phyloP scores from a whole-genome alignment of 37 sponge, comb jelly and placozoan species.

The Agelas oroides region DNA sequence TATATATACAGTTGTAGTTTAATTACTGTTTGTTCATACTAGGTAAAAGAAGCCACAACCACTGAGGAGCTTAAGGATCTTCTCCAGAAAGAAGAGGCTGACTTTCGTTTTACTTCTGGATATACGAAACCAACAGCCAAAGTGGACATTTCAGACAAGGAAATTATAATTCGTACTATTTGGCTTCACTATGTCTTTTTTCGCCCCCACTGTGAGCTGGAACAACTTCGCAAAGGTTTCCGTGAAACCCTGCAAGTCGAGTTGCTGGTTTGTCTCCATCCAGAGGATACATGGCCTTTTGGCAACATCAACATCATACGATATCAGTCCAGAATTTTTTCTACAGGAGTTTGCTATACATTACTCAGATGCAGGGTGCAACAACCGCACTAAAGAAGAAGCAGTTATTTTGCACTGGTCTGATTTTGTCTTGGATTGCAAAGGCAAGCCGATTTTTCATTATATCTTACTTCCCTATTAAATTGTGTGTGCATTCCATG shows the following conservation, averaged over 20 bases:
- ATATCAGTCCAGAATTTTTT: constrained; percentile 7
- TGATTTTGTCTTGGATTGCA: too few relatives aligned
- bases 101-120: constrained; percentile 32
- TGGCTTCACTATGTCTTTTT: constrained; percentile 47
- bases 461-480: too few relatives aligned
- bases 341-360: background rate
- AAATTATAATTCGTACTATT: background rate
- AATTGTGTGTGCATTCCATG: too few relatives aligned
- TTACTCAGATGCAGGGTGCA: constrained; percentile 15
- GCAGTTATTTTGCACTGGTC: too few relatives aligned
- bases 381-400: constrained; percentile 29
- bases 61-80: too few relatives aligned
- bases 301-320: background rate
- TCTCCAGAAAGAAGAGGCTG: background rate
- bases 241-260: constrained; percentile 46
- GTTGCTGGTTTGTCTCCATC: background rate
- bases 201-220: constrained; percentile 23
- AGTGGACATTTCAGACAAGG: background rate
- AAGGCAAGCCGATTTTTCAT: too few relatives aligned
- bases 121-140: constrained; percentile 21
- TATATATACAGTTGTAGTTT: too few relatives aligned
- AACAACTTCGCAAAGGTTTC: constrained; percentile 23
- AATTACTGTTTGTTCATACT: too few relatives aligned
- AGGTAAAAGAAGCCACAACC: too few relatives aligned
- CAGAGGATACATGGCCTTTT: constrained; percentile 2